Base-by-base conservation (phyloP, 2,797 vertebrate genomes). In the Podargus strigoides region DNA sequence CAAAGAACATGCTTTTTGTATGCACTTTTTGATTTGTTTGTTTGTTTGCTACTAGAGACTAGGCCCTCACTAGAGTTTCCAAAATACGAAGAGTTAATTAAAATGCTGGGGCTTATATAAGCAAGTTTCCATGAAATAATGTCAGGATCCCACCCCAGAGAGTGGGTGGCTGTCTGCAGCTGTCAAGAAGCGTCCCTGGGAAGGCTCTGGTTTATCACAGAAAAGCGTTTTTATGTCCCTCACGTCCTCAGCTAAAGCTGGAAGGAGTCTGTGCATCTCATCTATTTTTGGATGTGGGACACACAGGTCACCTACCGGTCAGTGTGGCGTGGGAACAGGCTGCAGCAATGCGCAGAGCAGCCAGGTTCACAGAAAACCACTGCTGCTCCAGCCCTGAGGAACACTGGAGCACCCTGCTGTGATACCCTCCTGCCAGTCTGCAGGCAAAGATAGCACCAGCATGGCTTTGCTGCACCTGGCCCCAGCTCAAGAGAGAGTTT, bases 371-470 rank as follows among this genome's bases (percentile, higher is more conserved):
- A 1, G 19, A 53, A 14, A 74, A 19, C 1, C 8, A 2, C 26
- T 39, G n/a, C 52, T 52, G 13, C 44, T 87, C 17, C 49, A 4
- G 14, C 47, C 52, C 20, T 11, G 34, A 70, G 59, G 55, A 49
- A 27, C 7, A 21, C 8, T 1, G 5, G n/a, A 24, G 10, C 21
- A 34, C 36, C 24, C n/a, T 47, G 55, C 50, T 77, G 44, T 41
- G 47, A 2, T 28, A 17, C 2, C 6, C 9, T 0, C 0, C 36
- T 44, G 42, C 32, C 24, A 8, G 15, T 28, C 47, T 34, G 27
- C 42, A 1, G 1, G 22, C 44, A 47, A 10, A n/a, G n/a, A 26
- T 14, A 0, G 3, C n/a, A 16, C 47, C 27, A 12, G 19, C 10
- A 3, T 3, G 5, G 41, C 41, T 55, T 55, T 62, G 53, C 52